phyloP scores from a whole-genome alignment of 2,113 vertebrate genomes.

The Meriones unguiculatus region DNA sequence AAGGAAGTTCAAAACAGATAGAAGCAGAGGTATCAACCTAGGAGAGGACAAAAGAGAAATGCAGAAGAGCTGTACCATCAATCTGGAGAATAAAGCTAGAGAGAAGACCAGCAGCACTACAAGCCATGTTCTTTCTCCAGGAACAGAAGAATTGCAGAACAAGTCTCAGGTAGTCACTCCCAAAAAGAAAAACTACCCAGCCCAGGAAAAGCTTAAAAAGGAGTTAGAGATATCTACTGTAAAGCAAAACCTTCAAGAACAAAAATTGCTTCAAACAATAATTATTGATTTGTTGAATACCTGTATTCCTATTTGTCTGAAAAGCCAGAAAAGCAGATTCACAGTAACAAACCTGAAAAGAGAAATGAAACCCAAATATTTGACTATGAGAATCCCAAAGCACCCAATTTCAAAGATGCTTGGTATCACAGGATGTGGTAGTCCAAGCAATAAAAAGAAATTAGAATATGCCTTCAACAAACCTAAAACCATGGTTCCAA shows the following conservation, averaged over 20 bases:
- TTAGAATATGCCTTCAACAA: slow-evolving; percentile 26
- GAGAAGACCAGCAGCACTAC: not conserved
- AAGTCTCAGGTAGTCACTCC: not conserved
- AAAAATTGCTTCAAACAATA: not conserved
- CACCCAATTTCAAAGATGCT: slow-evolving; percentile 23
- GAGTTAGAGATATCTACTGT: too few relatives aligned
- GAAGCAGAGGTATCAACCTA: not conserved
- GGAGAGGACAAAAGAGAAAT: not conserved
- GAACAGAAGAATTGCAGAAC: not conserved
- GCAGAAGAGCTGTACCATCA: not conserved
- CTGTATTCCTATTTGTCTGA: slow-evolving; percentile 8
- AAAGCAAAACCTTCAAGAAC: slow-evolving; percentile 20
- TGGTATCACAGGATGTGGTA: not conserved
- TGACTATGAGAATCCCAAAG: not conserved
- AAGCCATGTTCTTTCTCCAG: not conserved
- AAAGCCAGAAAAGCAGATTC: not conserved
- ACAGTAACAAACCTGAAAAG: slow-evolving; percentile 30
- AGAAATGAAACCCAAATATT: slow-evolving; percentile 23
- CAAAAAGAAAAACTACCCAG: not conserved
- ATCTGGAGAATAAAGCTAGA: not conserved
- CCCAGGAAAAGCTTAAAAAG: too few relatives aligned
- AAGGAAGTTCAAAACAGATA: not conserved
- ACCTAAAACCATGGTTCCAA: not conserved
- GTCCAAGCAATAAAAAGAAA: slow-evolving; percentile 14
- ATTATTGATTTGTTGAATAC: not conserved